phyloP scores from a whole-genome alignment of 2,797 vertebrate species.

The Crenichthys baileyi region DNA sequence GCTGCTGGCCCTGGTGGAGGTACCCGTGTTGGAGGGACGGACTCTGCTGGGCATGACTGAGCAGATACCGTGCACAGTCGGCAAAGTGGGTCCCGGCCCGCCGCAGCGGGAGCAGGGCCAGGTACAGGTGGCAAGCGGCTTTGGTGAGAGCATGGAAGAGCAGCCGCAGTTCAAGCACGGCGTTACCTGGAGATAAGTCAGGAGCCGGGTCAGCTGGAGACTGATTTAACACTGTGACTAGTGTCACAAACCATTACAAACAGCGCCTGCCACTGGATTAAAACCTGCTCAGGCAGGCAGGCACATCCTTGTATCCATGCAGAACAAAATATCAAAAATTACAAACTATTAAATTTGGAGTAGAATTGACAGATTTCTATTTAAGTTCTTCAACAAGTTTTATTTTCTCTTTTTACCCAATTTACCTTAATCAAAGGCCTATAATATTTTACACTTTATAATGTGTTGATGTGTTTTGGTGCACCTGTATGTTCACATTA shows the following conservation, averaged over 20 bases:
- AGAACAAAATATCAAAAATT: not conserved
- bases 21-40: conserved; percentile 27
- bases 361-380: not conserved
- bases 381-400: not conserved
- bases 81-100: conserved; percentile 63
- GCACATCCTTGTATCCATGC: not conserved
- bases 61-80: conserved; percentile 51
- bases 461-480: not conserved
- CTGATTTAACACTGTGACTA: conserved; percentile 69
- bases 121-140: conserved; percentile 78
- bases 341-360: not conserved
- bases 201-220: conserved; percentile 60
- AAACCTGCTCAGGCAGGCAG: conserved; percentile 19
- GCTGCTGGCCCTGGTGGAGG: conserved; percentile 32
- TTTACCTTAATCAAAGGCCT: no score
- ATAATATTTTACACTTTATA: not conserved
- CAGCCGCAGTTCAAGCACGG: conserved; percentile 76
- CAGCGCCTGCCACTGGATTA: conserved; percentile 67
- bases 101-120: conserved; percentile 75
- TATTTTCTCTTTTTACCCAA: not conserved
- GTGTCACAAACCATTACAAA: conserved; percentile 71
- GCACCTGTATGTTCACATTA: not conserved
- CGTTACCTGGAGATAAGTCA: conserved; percentile 75
- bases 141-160: conserved; percentile 77
- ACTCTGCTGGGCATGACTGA: conserved; percentile 52